Evolutionary conservation across 2,113 vertebrate genomes (phyloP).

Genomic region (Pomatorhinus ruficollis): DNA sequence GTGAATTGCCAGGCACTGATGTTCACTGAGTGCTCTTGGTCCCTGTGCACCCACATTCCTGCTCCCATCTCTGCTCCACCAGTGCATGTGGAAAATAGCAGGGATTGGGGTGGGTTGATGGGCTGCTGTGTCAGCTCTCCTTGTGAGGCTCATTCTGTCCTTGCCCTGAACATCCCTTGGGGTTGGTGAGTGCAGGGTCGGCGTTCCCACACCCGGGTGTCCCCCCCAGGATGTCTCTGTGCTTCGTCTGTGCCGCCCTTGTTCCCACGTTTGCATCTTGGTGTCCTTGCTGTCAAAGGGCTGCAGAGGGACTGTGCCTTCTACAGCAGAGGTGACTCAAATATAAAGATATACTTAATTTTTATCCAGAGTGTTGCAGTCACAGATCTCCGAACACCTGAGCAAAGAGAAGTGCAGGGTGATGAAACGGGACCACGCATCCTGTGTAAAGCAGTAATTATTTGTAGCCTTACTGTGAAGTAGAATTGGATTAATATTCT

Average conservation of each 20-base stretch:
- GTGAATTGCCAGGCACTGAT: not conserved
- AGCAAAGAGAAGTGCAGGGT: not conserved
- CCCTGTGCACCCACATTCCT: accelerated
- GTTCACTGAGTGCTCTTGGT: not conserved
- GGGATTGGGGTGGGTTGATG: accelerated
- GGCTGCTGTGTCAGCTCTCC: not conserved
- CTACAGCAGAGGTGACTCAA: not conserved
- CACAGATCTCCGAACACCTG: not conserved
- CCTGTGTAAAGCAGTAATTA: not conserved
- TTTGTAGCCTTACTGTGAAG: not conserved
- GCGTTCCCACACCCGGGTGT: accelerated
- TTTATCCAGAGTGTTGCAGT: not conserved
- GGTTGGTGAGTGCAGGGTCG: accelerated
- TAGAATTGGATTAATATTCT: not conserved
- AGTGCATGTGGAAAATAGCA: accelerated
- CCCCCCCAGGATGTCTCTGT: not conserved
- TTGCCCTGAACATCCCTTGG: not conserved
- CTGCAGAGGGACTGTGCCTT: not conserved
- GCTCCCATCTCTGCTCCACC: not conserved
- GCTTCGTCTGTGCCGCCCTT: accelerated
- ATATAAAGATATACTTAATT: accelerated
- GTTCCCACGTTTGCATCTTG: accelerated
- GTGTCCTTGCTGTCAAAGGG: accelerated
- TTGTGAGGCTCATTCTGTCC: not conserved
- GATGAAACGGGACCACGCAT: not conserved